Base-by-base conservation (phyloP, 2,888 invertebrate species). In the Serrognathus titanus region DNA sequence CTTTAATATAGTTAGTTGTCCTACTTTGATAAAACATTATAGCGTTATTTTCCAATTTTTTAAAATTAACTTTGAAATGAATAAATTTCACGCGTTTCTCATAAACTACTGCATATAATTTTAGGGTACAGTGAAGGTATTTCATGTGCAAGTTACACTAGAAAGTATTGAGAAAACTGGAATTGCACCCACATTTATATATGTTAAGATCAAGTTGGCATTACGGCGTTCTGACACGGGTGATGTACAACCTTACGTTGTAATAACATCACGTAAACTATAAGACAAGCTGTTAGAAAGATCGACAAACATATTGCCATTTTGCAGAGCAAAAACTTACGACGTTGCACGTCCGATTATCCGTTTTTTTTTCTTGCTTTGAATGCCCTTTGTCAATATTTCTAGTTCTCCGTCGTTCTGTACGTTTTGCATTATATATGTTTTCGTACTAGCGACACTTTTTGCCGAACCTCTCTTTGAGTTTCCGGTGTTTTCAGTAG, bases 261-360 rank as follows among this genome's bases (percentile, higher is more conserved):
- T 67, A 67, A 67, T 66, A 66, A 65, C 66, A 62, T 67, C 67
- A 67, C 67, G 67, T 67, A 67, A 66, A 66, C 66, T 66, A 66
- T 67, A 66, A 66, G 66, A 64, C 65, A 63, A 63, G 67, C 61
- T 60, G 53, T 61, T 62, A 58, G 63, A 62, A 63, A 51, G 50
- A 65, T 65, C 63, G 63, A 62, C 61, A 61, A 66, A 65, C 64
- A 62, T 59, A 61, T 61, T 61, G 63, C 61, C 54, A 61, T 55
- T 61, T 61, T 58, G 53, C 56, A 58, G 54, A 54, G 58, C 58
- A 59, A 61, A 61, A 59, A 56, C 54, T 51, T 50, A 16, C 20
- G 43, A 43, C 12, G 43, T 43, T 20, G 43, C 43, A 43, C 16
- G 20, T 43, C 43, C 43, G 43, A 43, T 43, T 43, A 43, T 43